A percentile compares a stretch with the other conserved stretches of the same genome.
phyloP scores from a whole-genome alignment of 2,113 vertebrate species.

The Alethe castanea region DNA sequence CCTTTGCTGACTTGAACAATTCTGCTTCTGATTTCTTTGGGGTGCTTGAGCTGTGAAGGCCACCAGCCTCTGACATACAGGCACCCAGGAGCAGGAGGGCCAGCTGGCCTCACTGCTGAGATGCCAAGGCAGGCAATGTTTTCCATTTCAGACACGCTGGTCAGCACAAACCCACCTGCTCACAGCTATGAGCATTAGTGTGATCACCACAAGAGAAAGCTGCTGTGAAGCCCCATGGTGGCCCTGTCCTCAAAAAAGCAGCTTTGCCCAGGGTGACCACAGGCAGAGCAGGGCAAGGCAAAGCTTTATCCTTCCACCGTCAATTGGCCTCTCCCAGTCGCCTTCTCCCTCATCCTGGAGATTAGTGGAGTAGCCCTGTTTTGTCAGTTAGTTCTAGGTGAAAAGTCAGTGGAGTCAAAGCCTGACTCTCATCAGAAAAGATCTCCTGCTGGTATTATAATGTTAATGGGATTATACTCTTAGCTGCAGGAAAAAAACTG shows the following conservation, averaged over 20 bases:
- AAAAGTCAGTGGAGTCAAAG: neutral
- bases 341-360: neutral
- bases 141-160: fast-evolving
- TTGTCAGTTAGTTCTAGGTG: neutral
- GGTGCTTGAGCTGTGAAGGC: neutral
- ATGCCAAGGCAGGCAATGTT: fast-evolving
- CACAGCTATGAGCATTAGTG: fast-evolving
- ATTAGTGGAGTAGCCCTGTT: neutral
- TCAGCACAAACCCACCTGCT: neutral
- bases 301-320: neutral
- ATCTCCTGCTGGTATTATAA: neutral
- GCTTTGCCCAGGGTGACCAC: neutral
- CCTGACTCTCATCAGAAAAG: neutral
- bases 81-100: neutral
- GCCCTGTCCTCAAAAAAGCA: neutral
- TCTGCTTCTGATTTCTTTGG: neutral
- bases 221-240: neutral
- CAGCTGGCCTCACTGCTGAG: neutral
- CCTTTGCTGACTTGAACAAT: neutral
- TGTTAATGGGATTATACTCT: neutral
- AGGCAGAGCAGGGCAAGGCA: neutral
- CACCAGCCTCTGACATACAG: neutral
- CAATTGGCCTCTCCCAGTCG: neutral
- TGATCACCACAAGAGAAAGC: neutral
- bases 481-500: neutral